Evolutionary conservation across 2,113 vertebrate species (phyloP).

Genomic region (Eudyptes chrysolophus): DNA sequence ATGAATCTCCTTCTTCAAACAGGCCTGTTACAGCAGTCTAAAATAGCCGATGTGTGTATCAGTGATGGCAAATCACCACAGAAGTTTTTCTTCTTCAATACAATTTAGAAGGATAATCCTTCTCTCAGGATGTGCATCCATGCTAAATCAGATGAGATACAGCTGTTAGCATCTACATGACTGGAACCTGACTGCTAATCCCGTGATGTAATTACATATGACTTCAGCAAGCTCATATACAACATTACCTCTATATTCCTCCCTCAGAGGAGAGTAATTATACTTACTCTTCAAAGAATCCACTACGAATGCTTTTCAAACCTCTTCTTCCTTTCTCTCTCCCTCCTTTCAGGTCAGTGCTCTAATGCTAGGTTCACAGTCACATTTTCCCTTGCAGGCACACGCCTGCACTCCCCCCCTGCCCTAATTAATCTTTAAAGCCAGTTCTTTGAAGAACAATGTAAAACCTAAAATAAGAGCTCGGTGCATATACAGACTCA

Average conservation of each 20-base stretch:
- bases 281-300: constrained; percentile 41
- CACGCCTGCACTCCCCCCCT: neutral
- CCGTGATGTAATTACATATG: neutral
- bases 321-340: constrained; percentile 15
- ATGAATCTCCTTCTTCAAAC: neutral
- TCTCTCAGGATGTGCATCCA: neutral
- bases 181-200: constrained; percentile 1
- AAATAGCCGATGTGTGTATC: accelerated
- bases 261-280: neutral
- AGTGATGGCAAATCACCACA: neutral
- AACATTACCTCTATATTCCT: neutral
- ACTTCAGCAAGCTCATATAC: neutral
- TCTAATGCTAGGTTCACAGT: constrained; percentile 37
- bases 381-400: constrained; percentile 50
- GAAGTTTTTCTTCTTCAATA: neutral
- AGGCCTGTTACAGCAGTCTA: neutral
- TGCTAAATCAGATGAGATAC: neutral
- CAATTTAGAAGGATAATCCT: neutral
- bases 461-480: neutral
- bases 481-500: neutral
- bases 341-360: constrained; percentile 55
- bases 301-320: neutral
- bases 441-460: constrained; percentile 31
- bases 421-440: constrained; percentile 62
- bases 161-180: constrained; percentile 2